Conservation (phyloP, 2,888 invertebrate species). For the Formica aserva region DNA sequence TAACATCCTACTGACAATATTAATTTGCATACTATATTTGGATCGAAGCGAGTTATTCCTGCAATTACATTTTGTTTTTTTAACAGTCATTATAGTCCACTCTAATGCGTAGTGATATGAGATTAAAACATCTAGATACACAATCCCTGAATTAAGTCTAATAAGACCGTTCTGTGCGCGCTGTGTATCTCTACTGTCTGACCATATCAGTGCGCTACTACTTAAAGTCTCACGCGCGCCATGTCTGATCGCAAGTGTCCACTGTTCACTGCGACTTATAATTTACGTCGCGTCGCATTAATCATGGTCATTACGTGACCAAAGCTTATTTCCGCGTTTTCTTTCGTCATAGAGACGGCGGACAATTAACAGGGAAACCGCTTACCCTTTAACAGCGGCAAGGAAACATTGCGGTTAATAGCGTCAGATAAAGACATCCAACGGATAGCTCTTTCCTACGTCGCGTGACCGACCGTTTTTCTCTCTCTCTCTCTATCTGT, state of each 20-base stretch:
- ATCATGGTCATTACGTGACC: slow-evolving; percentile 62
- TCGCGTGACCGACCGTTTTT: slow-evolving; percentile 66
- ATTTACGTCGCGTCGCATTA: slow-evolving; percentile 62
- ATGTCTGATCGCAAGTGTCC: slow-evolving; percentile 27
- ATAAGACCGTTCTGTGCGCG: neutral
- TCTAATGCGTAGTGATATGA: neutral
- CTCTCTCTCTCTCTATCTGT: neutral
- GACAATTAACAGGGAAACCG: slow-evolving; percentile 62
- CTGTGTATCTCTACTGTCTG: slow-evolving; percentile 32
- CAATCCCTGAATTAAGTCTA: neutral
- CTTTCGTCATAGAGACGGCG: slow-evolving; percentile 15
- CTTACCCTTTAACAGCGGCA: slow-evolving; percentile 57
- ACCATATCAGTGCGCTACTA: slow-evolving; percentile 46
- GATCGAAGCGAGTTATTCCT: neutral
- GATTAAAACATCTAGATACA: slow-evolving; percentile 1
- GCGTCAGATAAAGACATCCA: slow-evolving; percentile 75
- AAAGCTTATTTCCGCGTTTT: slow-evolving; percentile 65
- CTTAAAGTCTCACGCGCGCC: slow-evolving; percentile 18
- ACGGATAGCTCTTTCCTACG: slow-evolving; percentile 52
- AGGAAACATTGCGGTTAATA: slow-evolving; percentile 69
- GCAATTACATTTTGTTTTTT: neutral
- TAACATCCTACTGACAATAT: neutral
- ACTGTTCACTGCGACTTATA: slow-evolving; percentile 53
- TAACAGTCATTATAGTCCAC: too few species aligned
- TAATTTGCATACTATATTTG: neutral